Conservation (phyloP, 2,797 vertebrate species). For the Pristis pectinata region DNA sequence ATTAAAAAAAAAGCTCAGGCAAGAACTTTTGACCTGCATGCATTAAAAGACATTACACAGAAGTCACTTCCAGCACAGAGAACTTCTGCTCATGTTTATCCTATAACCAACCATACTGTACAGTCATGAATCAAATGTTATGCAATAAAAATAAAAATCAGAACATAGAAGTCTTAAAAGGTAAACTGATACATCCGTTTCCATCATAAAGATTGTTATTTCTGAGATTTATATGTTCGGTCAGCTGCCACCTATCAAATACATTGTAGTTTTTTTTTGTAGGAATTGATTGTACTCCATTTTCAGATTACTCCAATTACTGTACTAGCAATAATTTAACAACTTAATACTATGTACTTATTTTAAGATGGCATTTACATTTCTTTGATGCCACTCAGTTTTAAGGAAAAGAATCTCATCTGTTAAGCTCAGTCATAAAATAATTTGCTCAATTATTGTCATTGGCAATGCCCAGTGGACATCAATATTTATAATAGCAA, state of each 20-base stretch:
- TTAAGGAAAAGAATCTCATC: slow-evolving; percentile 1
- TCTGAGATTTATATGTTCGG: no score
- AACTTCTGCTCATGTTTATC: slow-evolving; percentile 39
- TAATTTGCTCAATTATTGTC: neutral
- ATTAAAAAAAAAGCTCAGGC: neutral
- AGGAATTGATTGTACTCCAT: neutral
- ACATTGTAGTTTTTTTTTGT: neutral
- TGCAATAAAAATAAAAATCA: neutral
- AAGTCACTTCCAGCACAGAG: neutral
- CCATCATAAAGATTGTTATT: neutral
- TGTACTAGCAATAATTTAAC: neutral
- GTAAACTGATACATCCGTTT: neutral
- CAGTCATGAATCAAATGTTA: neutral
- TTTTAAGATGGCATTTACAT: neutral
- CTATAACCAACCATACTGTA: slow-evolving; percentile 29
- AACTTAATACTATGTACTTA: neutral
- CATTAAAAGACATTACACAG: slow-evolving; percentile 1
- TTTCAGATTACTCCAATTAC: neutral
- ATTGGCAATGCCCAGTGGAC: neutral
- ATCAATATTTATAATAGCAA: no score
- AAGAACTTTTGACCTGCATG: neutral
- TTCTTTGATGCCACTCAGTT: slow-evolving; percentile 39
- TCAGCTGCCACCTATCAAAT: neutral
- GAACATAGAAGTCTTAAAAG: slow-evolving; percentile 1
- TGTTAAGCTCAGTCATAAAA: neutral